Percentiles rank a stretch among this genome's conserved stretches.
Evolutionary conservation across 2,113 vertebrate genomes (phyloP).

Genomic region (Terrapene triunguis): DNA sequence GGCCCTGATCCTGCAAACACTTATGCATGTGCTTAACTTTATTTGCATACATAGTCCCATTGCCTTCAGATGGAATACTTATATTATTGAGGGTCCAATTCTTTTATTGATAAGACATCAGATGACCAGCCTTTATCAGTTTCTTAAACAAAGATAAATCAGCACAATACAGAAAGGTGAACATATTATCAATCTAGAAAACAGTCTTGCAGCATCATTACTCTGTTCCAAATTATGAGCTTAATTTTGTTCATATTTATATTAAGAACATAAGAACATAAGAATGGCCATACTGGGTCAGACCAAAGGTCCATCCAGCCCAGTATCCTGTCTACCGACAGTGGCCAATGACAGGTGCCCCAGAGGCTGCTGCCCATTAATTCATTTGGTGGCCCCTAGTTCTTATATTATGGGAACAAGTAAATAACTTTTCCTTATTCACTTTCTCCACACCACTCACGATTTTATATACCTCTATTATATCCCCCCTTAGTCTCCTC

Average conservation of each 20-base stretch:
- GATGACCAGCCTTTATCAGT: background rate
- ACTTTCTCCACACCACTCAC: no score
- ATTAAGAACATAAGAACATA: background rate
- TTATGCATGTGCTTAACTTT: background rate
- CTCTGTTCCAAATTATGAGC: background rate
- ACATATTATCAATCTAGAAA: background rate
- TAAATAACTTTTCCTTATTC: no score
- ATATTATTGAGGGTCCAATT: background rate
- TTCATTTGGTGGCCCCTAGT: no score
- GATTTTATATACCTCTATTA: no score
- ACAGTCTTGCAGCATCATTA: background rate
- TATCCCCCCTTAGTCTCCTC: no score
- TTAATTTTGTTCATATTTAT: background rate
- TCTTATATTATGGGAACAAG: no score
- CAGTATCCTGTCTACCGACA: no score
- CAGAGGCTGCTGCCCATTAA: no score
- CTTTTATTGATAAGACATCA: background rate
- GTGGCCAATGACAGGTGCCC: no score
- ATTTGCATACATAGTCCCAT: background rate
- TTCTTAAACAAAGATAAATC: background rate
- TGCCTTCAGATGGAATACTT: background rate
- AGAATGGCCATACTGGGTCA: no score
- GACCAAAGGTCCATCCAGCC: no score
- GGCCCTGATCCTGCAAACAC: background rate
- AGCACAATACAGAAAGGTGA: background rate